Evolutionary conservation across 2,888 invertebrate genomes (phyloP).

Genomic region (Liopterus haemorrhoidalis): DNA sequence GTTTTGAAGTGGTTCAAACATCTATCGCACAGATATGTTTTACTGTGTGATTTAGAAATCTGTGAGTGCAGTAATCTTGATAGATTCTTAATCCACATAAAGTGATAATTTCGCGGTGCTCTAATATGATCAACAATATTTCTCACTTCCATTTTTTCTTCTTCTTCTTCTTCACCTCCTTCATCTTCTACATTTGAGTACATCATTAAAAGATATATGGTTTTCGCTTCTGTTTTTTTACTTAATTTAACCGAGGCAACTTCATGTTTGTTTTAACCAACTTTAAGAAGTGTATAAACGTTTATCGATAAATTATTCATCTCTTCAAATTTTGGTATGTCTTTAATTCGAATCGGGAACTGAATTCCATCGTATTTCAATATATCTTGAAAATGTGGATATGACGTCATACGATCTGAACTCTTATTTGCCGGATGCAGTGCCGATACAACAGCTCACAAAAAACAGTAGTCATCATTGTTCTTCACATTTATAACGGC

Average conservation of each 20-base stretch:
- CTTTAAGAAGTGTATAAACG: conserved; percentile 19
- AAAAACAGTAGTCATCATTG: conserved; percentile 24
- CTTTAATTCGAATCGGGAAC: conserved; percentile 19
- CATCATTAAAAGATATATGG: conserved; percentile 19
- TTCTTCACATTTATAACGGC: conserved; percentile 29
- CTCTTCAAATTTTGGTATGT: conserved; percentile 22
- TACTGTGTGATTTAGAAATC: no score
- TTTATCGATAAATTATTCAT: conserved; percentile 25
- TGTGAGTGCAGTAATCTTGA: no score
- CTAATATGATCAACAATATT: not conserved
- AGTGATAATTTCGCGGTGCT: no score
- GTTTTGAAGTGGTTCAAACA: no score
- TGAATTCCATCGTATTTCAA: conserved; percentile 25
- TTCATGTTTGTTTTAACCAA: conserved; percentile 8
- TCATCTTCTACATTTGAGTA: conserved; percentile 2
- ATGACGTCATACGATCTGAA: conserved; percentile 14
- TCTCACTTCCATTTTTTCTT: not conserved
- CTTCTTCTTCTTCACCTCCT: conserved; percentile 5
- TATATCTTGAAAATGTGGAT: conserved; percentile 24
- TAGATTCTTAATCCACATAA: no score
- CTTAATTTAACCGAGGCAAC: conserved; percentile 24
- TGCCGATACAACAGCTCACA: conserved; percentile 25
- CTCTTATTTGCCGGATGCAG: conserved; percentile 19
- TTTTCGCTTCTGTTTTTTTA: conserved; percentile 13
- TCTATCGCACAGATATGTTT: no score